Evolutionary conservation across 2,797 vertebrate species (phyloP).

Genomic region (Knipowitschia caucasica): DNA sequence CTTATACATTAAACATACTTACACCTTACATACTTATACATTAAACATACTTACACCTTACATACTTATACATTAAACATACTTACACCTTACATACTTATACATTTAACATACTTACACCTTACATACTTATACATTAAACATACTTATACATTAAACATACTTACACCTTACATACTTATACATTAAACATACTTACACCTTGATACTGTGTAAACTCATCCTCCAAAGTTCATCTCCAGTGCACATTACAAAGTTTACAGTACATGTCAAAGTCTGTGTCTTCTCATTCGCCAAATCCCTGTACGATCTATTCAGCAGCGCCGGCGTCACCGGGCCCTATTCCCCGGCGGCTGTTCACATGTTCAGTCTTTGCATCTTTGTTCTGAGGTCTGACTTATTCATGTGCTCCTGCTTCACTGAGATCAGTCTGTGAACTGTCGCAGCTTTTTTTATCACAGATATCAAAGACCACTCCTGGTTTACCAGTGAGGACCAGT

Average conservation of each 20-base stretch:
- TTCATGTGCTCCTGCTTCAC: constrained; percentile 15
- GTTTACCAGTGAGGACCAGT: constrained; percentile 67
- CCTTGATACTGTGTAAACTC: not conserved
- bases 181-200: too few species aligned
- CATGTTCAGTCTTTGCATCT: constrained; percentile 16
- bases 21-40: too few species aligned
- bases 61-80: too few species aligned
- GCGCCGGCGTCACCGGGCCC: not conserved
- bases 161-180: too few species aligned
- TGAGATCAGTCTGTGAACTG: constrained; percentile 42
- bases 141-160: too few species aligned
- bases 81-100: too few species aligned
- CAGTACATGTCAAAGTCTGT: constrained; percentile 27
- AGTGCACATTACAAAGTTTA: not conserved
- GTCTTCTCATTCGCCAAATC: constrained; percentile 28
- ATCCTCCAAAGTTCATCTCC: not conserved
- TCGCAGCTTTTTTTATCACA: constrained; percentile 49
- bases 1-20: too few species aligned
- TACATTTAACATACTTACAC: too few species aligned
- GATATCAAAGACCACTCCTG: constrained; percentile 70
- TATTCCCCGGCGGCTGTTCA: not conserved
- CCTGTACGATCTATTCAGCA: constrained; percentile 20
- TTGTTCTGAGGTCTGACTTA: constrained; percentile 4
- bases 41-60: too few species aligned
- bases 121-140: too few species aligned